Evolutionary conservation across 2,888 invertebrate species (phyloP).

Genomic region (Acanthosepion lycidas): DNA sequence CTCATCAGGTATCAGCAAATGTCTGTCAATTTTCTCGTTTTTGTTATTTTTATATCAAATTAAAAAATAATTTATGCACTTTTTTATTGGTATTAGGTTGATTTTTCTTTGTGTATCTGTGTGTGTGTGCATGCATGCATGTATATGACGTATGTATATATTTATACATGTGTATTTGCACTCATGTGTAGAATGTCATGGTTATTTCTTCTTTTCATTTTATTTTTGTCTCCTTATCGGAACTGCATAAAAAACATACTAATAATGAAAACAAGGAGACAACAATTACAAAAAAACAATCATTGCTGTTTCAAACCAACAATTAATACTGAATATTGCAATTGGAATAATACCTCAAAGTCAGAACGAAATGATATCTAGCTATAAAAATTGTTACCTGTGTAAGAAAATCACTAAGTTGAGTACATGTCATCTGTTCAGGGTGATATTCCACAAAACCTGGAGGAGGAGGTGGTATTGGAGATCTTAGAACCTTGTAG

Average conservation of each 20-base stretch:
- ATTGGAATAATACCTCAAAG: not conserved
- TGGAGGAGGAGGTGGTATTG: constrained; percentile 68
- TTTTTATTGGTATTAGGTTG: too few species aligned
- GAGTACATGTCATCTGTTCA: constrained; percentile 71
- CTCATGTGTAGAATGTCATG: too few species aligned
- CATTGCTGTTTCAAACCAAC: not conserved
- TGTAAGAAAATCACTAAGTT: constrained; percentile 65
- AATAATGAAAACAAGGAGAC: not conserved
- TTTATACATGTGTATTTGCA: too few species aligned
- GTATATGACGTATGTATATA: too few species aligned
- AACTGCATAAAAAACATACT: not conserved
- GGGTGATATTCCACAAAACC: constrained; percentile 64
- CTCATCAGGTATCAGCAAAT: too few species aligned
- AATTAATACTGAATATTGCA: not conserved
- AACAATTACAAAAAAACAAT: not conserved
- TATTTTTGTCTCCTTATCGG: too few species aligned
- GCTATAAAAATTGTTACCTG: constrained; percentile 62
- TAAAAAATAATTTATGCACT: too few species aligned
- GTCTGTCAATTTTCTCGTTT: too few species aligned
- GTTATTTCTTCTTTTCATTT: too few species aligned
- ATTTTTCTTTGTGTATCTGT: too few species aligned
- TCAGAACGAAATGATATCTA: not conserved
- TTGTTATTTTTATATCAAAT: too few species aligned
- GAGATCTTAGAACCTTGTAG: constrained; percentile 67
- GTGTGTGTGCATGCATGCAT: too few species aligned